A percentile compares a stretch with the other conserved stretches of the same genome.
These are phyloP conservation scores for Mus minutoides DNA, from an alignment of 2,797 vertebrate species.

Conservation along the genomic window DNA sequence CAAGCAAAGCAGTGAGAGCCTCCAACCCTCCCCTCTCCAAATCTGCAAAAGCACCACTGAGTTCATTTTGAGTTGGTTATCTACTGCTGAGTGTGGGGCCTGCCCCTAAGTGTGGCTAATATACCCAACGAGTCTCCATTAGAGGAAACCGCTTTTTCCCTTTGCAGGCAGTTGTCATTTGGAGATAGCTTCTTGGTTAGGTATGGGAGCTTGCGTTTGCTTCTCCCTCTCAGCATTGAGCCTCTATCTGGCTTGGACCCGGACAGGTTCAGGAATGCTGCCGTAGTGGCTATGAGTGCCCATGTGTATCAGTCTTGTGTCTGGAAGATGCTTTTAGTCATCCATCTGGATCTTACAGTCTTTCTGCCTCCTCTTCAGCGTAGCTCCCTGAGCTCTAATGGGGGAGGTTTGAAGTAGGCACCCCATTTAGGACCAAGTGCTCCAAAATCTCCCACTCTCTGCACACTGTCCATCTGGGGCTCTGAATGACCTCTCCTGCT, in stretches of 20 bases:
- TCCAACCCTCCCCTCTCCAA: not conserved
- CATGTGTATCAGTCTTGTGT: not conserved
- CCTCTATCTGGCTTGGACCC: not conserved
- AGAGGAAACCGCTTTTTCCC: not conserved
- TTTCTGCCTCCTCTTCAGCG: too few species aligned
- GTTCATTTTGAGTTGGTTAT: not conserved
- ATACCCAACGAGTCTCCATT: not conserved
- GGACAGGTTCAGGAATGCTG: not conserved
- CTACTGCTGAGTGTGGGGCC: not conserved
- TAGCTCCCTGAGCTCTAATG: not conserved
- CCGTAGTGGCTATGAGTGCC: not conserved
- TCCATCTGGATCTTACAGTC: not conserved
- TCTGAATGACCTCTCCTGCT: not conserved
- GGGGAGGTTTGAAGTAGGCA: not conserved
- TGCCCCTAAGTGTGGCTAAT: not conserved
- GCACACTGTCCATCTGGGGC: not conserved
- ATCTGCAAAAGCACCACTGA: not conserved
- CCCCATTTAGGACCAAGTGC: not conserved
- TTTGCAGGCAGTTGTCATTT: not conserved
- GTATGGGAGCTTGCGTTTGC: not conserved
- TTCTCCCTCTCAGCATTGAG: too few species aligned
- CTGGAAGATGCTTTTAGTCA: not conserved
- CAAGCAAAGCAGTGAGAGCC: too few species aligned
- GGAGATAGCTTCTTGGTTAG: not conserved
- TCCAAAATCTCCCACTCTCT: not conserved